Evolutionary conservation across 2,888 invertebrate species (phyloP).

Genomic region (Gonocerus acuteangulatus): DNA sequence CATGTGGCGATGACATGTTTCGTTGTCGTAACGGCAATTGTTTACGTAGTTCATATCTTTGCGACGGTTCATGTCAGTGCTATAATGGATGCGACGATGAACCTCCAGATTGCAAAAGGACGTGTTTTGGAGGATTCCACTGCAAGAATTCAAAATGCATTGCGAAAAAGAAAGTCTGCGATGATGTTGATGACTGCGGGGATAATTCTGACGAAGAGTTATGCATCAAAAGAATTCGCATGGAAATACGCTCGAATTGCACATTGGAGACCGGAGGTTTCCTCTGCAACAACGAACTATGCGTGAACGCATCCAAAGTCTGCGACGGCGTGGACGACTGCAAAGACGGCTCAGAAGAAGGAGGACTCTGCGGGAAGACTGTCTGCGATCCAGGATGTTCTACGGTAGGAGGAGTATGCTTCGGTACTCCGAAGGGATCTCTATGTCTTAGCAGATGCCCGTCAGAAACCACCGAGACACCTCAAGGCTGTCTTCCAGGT

Average conservation of each 20-base stretch:
- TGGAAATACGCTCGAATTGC: neutral
- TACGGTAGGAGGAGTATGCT: neutral
- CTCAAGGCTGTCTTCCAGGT: neutral
- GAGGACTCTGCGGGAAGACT: neutral
- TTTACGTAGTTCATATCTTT: neutral
- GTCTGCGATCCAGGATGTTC: neutral
- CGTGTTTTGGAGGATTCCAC: neutral
- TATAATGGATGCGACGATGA: slow-evolving; percentile 3
- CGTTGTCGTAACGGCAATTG: too few relatives aligned
- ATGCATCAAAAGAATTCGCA: neutral
- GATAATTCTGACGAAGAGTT: neutral
- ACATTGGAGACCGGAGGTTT: neutral
- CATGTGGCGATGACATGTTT: too few relatives aligned
- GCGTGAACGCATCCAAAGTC: neutral
- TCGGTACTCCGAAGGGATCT: neutral
- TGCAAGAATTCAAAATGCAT: neutral
- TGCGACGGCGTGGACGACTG: neutral
- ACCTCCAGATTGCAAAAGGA: neutral
- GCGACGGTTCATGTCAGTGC: neutral
- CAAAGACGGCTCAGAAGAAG: slow-evolving; percentile 11
- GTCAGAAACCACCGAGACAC: neutral
- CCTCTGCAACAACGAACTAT: slow-evolving; percentile 1
- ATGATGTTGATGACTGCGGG: slow-evolving; percentile 10
- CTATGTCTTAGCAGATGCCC: slow-evolving; percentile 8
- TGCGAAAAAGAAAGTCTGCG: neutral